These are phyloP conservation scores for Oscheius sp. DNA, from an alignment of 2,888 invertebrate species.

Conservation along the genomic window DNA sequence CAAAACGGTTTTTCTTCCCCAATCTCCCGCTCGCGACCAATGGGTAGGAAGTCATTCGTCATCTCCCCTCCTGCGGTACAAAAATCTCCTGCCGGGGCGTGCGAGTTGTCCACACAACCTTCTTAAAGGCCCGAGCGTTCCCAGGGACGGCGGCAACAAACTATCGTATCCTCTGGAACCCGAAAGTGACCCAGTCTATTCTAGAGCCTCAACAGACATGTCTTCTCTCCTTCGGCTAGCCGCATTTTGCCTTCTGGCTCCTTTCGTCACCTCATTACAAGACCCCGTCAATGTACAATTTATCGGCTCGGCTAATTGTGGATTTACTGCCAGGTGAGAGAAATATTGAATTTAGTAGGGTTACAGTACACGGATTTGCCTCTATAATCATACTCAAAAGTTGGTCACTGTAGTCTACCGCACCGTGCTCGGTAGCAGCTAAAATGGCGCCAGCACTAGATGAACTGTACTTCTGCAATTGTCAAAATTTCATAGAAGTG, in stretches of 20 bases:
- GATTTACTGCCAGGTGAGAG: slow-evolving; percentile 21
- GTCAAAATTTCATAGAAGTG: too few relatives aligned
- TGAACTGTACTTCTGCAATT: too few relatives aligned
- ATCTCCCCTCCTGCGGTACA: slow-evolving; percentile 1
- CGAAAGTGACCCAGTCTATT: neutral
- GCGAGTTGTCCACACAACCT: neutral
- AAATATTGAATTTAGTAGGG: neutral
- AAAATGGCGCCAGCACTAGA: neutral
- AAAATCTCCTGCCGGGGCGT: slow-evolving; percentile 6
- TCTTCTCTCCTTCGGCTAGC: neutral
- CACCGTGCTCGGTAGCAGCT: neutral
- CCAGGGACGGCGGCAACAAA: neutral
- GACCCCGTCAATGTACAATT: slow-evolving; percentile 20
- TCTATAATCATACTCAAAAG: neutral
- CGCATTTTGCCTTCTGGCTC: neutral
- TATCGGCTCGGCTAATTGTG: slow-evolving; percentile 19
- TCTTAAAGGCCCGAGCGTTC: neutral
- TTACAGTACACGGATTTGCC: neutral
- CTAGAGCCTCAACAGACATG: too few relatives aligned
- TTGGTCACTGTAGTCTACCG: neutral
- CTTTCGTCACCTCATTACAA: neutral
- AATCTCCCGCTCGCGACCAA: slow-evolving; percentile 1
- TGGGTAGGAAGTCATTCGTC: slow-evolving; percentile 25
- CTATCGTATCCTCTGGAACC: neutral
- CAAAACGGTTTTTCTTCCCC: slow-evolving; percentile 16